phyloP scores from a whole-genome alignment of 1,140 invertebrate genomes.

The Mesaphorura yosii region DNA sequence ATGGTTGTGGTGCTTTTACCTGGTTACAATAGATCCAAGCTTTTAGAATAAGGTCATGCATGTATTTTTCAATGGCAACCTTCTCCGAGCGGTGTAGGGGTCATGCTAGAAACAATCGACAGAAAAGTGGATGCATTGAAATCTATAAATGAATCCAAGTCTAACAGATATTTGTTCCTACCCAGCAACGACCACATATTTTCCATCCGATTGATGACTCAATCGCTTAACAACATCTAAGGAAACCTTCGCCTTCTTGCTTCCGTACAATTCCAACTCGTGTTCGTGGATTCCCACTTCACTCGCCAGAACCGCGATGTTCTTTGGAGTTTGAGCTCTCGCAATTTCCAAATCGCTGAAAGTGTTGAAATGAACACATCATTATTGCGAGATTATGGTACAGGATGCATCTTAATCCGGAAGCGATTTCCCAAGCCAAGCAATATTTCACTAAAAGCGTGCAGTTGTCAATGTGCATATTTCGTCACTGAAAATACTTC shows the following conservation, averaged over 20 bases:
- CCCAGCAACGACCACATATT: constrained; percentile 92
- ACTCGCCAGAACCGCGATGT: constrained; percentile 59
- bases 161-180: constrained; percentile 38
- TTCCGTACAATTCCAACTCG: constrained; percentile 84
- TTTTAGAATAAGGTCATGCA: no score
- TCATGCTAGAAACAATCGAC: constrained; percentile 53
- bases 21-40: no score
- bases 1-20: constrained; percentile 93
- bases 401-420: no score
- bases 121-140: no score
- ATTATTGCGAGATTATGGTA: neutral
- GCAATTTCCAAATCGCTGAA: constrained; percentile 78
- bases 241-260: constrained; percentile 89
- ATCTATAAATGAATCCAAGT: constrained; percentile 7
- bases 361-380: no score
- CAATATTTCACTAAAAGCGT: no score
- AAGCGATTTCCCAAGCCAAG: no score
- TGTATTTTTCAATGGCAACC: no score
- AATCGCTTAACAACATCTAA: constrained; percentile 69
- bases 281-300: constrained; percentile 71
- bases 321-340: constrained; percentile 72
- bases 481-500: no score
- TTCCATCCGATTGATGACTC: constrained; percentile 56
- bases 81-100: constrained; percentile 92
- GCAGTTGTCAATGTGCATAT: neutral